A percentile compares a stretch with the other conserved stretches of the same genome.
Conservation (phyloP, 2,113 vertebrate genomes). For the Megaptera novaeangliae region DNA sequence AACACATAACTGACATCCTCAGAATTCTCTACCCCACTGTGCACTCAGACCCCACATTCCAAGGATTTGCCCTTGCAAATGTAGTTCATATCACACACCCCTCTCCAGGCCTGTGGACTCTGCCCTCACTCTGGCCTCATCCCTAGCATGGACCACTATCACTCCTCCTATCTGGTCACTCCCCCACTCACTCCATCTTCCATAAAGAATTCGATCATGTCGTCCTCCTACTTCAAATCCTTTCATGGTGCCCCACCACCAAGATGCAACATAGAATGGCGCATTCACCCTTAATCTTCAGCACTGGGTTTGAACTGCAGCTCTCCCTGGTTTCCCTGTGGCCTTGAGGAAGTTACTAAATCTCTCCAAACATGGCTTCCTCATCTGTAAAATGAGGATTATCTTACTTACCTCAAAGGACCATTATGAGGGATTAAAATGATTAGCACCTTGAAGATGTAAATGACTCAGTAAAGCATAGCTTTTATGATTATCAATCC, state of each 20-base stretch:
- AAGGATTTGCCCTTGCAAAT: too few relatives aligned
- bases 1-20: background rate
- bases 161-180: background rate
- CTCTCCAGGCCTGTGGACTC: background rate
- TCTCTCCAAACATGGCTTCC: background rate
- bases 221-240: background rate
- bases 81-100: accelerated
- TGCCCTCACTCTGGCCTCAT: background rate
- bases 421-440: background rate
- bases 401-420: background rate
- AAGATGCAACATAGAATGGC: background rate
- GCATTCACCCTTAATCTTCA: background rate
- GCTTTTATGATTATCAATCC: background rate
- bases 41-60: background rate
- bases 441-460: background rate
- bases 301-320: background rate
- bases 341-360: background rate
- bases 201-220: background rate
- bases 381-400: background rate
- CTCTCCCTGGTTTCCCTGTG: background rate
- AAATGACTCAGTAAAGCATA: background rate
- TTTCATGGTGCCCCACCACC: background rate
- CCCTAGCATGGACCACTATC: background rate
- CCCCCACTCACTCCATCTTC: background rate
- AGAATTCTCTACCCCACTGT: background rate